phyloP scores from a whole-genome alignment of 2,797 vertebrate genomes.

The Nannoperca australis region DNA sequence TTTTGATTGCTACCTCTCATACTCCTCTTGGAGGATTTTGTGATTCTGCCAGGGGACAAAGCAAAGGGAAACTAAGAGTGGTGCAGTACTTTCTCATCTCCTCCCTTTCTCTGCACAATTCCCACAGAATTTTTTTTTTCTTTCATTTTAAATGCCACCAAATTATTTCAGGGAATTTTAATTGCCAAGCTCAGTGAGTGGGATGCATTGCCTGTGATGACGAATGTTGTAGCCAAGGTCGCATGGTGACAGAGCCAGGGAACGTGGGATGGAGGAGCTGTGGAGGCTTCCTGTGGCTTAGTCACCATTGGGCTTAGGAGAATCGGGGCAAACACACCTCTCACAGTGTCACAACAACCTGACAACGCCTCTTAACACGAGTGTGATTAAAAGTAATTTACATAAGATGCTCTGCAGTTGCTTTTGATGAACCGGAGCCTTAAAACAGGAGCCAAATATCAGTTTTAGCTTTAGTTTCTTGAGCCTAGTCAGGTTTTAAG shows the following conservation, averaged over 20 bases:
- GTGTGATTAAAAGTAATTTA: slow-evolving; percentile 55
- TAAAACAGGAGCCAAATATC: slow-evolving; percentile 27
- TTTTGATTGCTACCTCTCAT: slow-evolving; percentile 73
- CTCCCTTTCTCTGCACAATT: slow-evolving; percentile 20
- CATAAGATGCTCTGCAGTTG: slow-evolving; percentile 36
- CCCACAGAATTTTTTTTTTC: slow-evolving; percentile 28
- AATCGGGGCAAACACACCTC: slow-evolving; percentile 57
- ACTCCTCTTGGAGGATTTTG: slow-evolving; percentile 51
- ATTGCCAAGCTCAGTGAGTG: slow-evolving; percentile 69
- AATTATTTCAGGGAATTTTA: slow-evolving; percentile 78
- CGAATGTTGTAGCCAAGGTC: slow-evolving; percentile 75
- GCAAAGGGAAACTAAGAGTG: slow-evolving; percentile 32
- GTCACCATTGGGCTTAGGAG: slow-evolving; percentile 62
- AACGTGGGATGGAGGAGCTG: slow-evolving; percentile 71
- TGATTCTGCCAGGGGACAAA: slow-evolving; percentile 47
- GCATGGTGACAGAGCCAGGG: slow-evolving; percentile 61
- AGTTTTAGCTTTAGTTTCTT: background rate
- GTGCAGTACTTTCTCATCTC: slow-evolving; percentile 31
- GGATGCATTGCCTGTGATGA: slow-evolving; percentile 68
- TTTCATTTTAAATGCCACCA: slow-evolving; percentile 66
- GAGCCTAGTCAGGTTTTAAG: slow-evolving; percentile 23
- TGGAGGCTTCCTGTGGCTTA: slow-evolving; percentile 72
- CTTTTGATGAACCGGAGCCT: slow-evolving; percentile 16
- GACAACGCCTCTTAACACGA: slow-evolving; percentile 50
- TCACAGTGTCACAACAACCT: slow-evolving; percentile 53